phyloP scores from a whole-genome alignment of 2,797 vertebrate species.

The Fistularia commersonii region DNA sequence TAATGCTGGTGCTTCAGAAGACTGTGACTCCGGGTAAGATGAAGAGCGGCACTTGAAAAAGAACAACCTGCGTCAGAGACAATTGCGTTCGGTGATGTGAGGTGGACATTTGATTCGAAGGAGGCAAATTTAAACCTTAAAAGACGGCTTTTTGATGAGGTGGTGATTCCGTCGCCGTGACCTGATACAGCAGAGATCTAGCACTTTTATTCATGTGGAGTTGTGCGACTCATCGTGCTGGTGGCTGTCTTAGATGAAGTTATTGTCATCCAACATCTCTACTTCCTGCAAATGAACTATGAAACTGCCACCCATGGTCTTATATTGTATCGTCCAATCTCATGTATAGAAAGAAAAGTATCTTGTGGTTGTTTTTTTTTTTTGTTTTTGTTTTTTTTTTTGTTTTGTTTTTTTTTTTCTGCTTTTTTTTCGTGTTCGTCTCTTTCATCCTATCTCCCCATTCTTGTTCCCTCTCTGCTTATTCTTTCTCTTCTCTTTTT shows the following conservation, averaged over 20 bases:
- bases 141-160: slow-evolving; percentile 27
- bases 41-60: slow-evolving; percentile 17
- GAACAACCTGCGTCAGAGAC: slow-evolving; percentile 32
- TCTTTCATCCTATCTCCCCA: not conserved
- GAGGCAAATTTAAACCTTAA: slow-evolving; percentile 32
- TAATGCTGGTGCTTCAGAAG: slow-evolving; percentile 36
- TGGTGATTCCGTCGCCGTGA: slow-evolving; percentile 44
- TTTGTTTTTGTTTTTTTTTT: slow-evolving; percentile 41
- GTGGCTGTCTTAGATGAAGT: slow-evolving; percentile 53
- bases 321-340: slow-evolving; percentile 60
- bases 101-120: not conserved
- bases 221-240: slow-evolving; percentile 58
- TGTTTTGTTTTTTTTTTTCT: slow-evolving; percentile 46
- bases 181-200: slow-evolving; percentile 48
- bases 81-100: slow-evolving; percentile 38
- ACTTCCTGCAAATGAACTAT: slow-evolving; percentile 36
- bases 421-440: too few species aligned
- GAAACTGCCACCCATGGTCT: slow-evolving; percentile 54
- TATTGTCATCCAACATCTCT: slow-evolving; percentile 44
- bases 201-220: slow-evolving; percentile 59
- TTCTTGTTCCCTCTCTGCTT: too few species aligned
- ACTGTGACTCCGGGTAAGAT: slow-evolving; percentile 31
- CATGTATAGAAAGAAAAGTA: slow-evolving; percentile 50
- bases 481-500: slow-evolving; percentile 5
- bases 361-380: slow-evolving; percentile 51